Conservation (phyloP, 2,888 invertebrate genomes). For the Andrena camellia region DNA sequence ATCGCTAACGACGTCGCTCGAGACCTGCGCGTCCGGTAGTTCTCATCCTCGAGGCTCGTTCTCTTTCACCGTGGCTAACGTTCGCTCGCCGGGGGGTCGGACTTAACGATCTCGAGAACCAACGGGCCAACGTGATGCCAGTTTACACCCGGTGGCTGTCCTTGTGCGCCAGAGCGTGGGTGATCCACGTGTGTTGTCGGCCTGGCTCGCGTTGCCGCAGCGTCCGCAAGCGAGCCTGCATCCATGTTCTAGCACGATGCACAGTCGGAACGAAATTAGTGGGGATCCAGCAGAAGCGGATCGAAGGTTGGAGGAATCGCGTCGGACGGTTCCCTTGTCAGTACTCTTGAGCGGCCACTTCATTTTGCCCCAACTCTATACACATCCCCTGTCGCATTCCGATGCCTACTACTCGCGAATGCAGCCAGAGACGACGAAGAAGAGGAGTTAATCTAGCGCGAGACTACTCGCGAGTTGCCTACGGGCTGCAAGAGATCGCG, state of each 20-base stretch:
- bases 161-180: conserved; percentile 78
- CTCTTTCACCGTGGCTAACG: conserved; percentile 66
- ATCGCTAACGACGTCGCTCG: conserved; percentile 73
- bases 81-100: conserved; percentile 79
- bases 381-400: neutral
- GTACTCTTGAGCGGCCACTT: neutral
- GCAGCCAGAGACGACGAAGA: neutral
- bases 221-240: neutral
- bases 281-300: neutral
- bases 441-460: conserved; percentile 57
- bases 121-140: conserved; percentile 75
- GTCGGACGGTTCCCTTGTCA: too few relatives aligned
- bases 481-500: conserved; percentile 21
- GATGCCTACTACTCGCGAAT: neutral
- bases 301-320: too few relatives aligned
- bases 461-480: conserved; percentile 36
- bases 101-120: conserved; percentile 79
- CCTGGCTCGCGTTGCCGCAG: conserved; percentile 26
- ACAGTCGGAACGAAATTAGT: neutral
- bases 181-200: conserved; percentile 66
- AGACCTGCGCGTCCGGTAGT: conserved; percentile 75
- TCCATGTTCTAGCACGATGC: conserved; percentile 34
- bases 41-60: conserved; percentile 78
- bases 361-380: neutral
- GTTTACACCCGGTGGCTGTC: conserved; percentile 80